These are phyloP conservation scores for Agrilus biguttatus DNA, from an alignment of 2,888 invertebrate genomes.

Conservation along the genomic window DNA sequence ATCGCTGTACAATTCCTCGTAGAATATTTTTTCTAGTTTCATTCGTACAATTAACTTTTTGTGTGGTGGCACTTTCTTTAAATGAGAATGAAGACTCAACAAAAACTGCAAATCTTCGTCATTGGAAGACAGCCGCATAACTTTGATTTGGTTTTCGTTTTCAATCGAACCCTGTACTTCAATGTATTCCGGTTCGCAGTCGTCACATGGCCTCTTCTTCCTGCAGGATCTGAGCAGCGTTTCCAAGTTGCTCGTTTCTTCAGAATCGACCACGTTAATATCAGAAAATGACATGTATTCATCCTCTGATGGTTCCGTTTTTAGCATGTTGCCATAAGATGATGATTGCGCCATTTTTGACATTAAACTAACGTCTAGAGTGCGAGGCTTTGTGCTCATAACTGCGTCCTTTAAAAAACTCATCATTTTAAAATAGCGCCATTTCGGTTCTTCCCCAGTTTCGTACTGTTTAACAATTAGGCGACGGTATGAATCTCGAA, in stretches of 20 bases:
- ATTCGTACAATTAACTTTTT: slow-evolving; percentile 14
- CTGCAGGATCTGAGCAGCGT: too few species aligned
- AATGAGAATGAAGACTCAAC: slow-evolving; percentile 14
- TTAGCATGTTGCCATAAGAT: slow-evolving; percentile 3
- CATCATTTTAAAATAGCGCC: slow-evolving; percentile 15
- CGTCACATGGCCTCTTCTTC: too few species aligned
- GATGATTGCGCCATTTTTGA: too few species aligned
- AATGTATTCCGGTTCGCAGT: too few species aligned
- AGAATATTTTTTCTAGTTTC: slow-evolving; percentile 15
- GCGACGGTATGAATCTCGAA: slow-evolving; percentile 20
- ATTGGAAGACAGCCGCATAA: too few species aligned
- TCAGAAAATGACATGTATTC: slow-evolving; percentile 2
- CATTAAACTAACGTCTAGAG: slow-evolving; percentile 5
- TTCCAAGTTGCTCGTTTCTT: too few species aligned
- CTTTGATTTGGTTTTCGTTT: too few species aligned
- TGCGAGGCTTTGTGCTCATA: slow-evolving; percentile 11
- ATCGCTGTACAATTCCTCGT: slow-evolving; percentile 12
- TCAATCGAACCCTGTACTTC: too few species aligned
- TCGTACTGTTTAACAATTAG: slow-evolving; percentile 9
- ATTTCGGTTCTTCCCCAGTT: slow-evolving; percentile 9
- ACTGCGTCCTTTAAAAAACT: slow-evolving; percentile 15
- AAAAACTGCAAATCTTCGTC: slow-evolving; percentile 17
- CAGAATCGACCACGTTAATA: too few species aligned
- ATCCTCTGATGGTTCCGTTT: slow-evolving; percentile 1
- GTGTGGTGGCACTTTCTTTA: slow-evolving; percentile 12